Percentiles rank a stretch among this genome's conserved stretches.
phyloP scores from a whole-genome alignment of 2,113 vertebrate genomes.

The Pygoscelis antarcticus region DNA sequence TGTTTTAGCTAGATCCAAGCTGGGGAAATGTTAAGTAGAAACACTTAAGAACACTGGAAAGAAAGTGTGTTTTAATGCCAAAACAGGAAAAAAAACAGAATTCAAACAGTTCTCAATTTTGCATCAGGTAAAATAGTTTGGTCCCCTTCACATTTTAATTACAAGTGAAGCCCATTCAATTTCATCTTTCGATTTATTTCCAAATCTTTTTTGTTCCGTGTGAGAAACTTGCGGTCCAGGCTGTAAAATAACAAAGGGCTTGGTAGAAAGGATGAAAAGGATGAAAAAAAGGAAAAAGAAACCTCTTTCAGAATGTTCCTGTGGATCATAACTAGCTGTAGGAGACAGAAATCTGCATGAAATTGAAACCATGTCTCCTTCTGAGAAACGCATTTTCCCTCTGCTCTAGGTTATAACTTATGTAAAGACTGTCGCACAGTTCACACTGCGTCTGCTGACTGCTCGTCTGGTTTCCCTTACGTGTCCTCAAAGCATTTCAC shows the following conservation, averaged over 20 bases:
- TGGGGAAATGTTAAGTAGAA: conserved; percentile 53
- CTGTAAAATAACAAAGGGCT: conserved; percentile 15
- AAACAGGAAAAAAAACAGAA: not conserved
- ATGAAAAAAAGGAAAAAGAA: not conserved
- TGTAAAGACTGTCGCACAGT: not conserved
- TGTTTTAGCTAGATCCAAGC: conserved; percentile 65
- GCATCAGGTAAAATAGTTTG: not conserved
- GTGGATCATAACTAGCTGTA: not conserved
- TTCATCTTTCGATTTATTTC: not conserved
- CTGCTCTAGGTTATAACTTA: not conserved
- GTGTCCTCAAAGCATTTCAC: not conserved
- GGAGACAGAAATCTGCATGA: conserved; percentile 27
- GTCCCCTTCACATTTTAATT: not conserved
- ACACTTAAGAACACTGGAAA: conserved; percentile 42
- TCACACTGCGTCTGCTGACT: not conserved
- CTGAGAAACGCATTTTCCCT: not conserved
- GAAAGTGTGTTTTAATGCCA: not conserved
- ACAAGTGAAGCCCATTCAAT: not conserved
- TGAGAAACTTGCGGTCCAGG: not conserved
- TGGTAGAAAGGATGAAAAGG: not conserved
- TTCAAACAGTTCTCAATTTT: not conserved
- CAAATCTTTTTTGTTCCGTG: not conserved
- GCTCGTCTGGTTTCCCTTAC: not conserved
- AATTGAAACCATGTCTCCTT: not conserved
- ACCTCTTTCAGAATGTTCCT: not conserved